phyloP scores from a whole-genome alignment of 2,888 invertebrate genomes.

The Calliopum simillimum region DNA sequence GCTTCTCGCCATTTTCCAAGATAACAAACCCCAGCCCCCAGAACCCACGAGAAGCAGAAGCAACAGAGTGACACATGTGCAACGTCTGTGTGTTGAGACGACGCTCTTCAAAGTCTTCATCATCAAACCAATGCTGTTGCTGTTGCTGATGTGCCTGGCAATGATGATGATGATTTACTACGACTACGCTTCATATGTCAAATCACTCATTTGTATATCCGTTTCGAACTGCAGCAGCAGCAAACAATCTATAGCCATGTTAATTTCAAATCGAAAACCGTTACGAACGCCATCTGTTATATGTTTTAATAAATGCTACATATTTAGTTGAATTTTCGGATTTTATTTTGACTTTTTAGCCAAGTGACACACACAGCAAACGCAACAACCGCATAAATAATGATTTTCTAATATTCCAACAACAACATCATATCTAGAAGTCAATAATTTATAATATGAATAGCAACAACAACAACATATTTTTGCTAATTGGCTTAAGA shows the following conservation, averaged over 20 bases:
- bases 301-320: not conserved
- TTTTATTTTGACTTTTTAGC: slow-evolving; percentile 5
- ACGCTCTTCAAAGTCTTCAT: not conserved
- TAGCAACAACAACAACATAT: not conserved
- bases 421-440: not conserved
- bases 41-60: not conserved
- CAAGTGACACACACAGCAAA: not conserved
- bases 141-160: not conserved
- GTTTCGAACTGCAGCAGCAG: slow-evolving; percentile 9
- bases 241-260: not conserved
- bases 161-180: slow-evolving; percentile 6
- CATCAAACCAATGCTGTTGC: slow-evolving; percentile 1
- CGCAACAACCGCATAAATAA: slow-evolving; percentile 26
- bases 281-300: not conserved
- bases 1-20: slow-evolving; percentile 50
- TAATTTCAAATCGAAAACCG: not conserved
- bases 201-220: slow-evolving; percentile 38
- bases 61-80: slow-evolving; percentile 28
- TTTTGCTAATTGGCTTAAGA: slow-evolving; percentile 25
- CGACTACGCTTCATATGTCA: slow-evolving; percentile 34
- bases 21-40: slow-evolving; percentile 6
- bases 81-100: slow-evolving; percentile 17
- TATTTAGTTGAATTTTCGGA: slow-evolving; percentile 8
- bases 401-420: slow-evolving; percentile 27
- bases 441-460: slow-evolving; percentile 15